Base-by-base conservation (phyloP, 2,113 vertebrate species). In the Carlito syrichta region DNA sequence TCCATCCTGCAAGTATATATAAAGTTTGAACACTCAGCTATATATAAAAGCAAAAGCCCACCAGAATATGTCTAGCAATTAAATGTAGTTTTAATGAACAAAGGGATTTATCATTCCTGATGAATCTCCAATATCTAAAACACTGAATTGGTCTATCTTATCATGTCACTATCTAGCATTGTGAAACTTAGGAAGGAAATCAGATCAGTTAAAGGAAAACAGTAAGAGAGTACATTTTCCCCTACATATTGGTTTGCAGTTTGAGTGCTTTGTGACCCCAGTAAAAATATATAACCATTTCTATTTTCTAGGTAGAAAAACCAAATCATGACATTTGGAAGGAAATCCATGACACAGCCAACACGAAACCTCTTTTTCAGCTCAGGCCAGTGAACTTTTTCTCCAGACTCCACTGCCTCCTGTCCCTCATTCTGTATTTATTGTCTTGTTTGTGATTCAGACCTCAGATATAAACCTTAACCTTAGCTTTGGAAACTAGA, bases 231-330 rank as follows among this genome's bases (percentile, higher is more conserved):
- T 25, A 52, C 22, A 93, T 81, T 82, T 77, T n/a, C 74, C 20
- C 77, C 50, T 77, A 81, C 11, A 27, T 2, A 9, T 8, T 77
- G 58, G 27, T 85, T 10, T 60, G 0, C 16, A 43, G 40, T 90
- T 89, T 35, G 5, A 90, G 71, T 54, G n/a, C 8, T 48, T 43
- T 86, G 27, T 74, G 60, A 86, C 30, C 3, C 17, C 30, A 48
- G 5, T 73, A 22, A 32, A 58, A 7, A 45, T 13, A 58, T 3
- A 19, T 19, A 11, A 17, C 56, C 9, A 48, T 30, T 85, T 58
- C 25, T 50, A 17, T 60, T 96, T 95, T 74, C 78, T 48, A 89
- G 22, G 63, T 62, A 82, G 88, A 30, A 10, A 95, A 96, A 83
- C 45, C 20, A 77, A 93, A 35, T 74, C 3, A 90, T 68, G 58